Base-by-base conservation (phyloP, 1,140 invertebrate genomes). In the Rhagoletis zephyria region DNA sequence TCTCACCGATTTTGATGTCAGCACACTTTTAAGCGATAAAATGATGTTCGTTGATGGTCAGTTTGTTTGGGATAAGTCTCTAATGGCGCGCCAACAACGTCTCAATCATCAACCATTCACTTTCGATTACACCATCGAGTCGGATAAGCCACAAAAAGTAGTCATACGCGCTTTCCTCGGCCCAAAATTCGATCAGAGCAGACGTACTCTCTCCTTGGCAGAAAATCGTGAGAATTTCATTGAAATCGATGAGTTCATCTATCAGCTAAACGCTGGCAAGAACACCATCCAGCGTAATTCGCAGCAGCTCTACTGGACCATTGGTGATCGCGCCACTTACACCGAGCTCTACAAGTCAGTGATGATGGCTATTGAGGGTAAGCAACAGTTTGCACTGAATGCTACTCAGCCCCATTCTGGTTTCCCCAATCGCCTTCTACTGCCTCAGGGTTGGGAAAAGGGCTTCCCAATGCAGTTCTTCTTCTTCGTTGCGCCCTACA, bases 91-190 rank as follows among this genome's bases (percentile, higher is more conserved):
- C 85, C 95, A 95, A 87, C 92, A 93, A 48, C 94, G 95, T 89
- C 91, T 96, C 19, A 96, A 96, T 91, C 95, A 96, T 93, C 94
- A 95, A 88, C 94, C 94, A n/a, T 96, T 95, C 94, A 94, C 93
- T 87, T 94, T 95, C 88, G 94, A 92, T 30, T 93, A 95, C 89
- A 92, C 92, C 67, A 91, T 95, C 10, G 93, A 93, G 51, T 93
- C 93, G 65, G 93, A 94, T 63, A 94, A 94, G 85, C 93, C 91
- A 9, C 93, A 92, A 61, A 93, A 93, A 88, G 94, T 93, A 51
- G 90, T 94, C 14, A 93, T 95, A 9, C 94, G 95, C 42, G 92
- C 95, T 14, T 95, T 93, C 93, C 89, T 95, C 87, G 95, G 94
- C 90, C 95, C 95, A 3, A 95, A 94, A 92, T 94, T 93, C 89